A percentile compares a stretch with the other conserved stretches of the same genome.
These are phyloP conservation scores for Apis dorsata DNA, from an alignment of 1,140 invertebrate genomes.

Conservation along the genomic window DNA sequence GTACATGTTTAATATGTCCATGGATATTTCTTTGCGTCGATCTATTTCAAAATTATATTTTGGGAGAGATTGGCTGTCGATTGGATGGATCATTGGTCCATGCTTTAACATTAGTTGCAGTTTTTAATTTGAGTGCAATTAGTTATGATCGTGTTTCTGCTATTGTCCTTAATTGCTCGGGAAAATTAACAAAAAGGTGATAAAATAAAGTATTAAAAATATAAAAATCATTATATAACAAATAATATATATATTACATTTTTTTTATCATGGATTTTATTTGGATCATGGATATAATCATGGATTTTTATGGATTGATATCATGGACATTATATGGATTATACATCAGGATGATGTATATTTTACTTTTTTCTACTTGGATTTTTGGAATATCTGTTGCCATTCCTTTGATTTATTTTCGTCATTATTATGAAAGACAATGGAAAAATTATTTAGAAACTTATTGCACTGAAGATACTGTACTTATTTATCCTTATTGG, in stretches of 20 bases:
- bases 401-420: constrained; percentile 83
- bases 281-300: no score
- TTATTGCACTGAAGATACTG: constrained; percentile 85
- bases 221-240: not conserved
- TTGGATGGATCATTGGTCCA: constrained; percentile 86
- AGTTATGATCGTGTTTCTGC: constrained; percentile 91
- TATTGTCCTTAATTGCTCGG: constrained; percentile 87
- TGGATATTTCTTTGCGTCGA: constrained; percentile 86
- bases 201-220: not conserved
- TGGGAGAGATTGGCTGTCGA: constrained; percentile 85
- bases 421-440: constrained; percentile 84
- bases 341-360: constrained; percentile 76
- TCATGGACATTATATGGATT: no score
- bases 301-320: no score
- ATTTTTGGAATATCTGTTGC: constrained; percentile 82
- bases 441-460: constrained; percentile 86
- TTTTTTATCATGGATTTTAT: constrained; percentile 6
- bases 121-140: constrained; percentile 88
- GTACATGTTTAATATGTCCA: constrained; percentile 87
- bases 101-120: constrained; percentile 85
- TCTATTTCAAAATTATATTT: constrained; percentile 87
- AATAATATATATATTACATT: not conserved
- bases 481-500: constrained; percentile 85
- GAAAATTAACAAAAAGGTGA: constrained; percentile 82
- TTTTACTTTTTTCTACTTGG: constrained; percentile 86